Conservation (phyloP, 2,113 vertebrate genomes). For the Mobula hypostoma region DNA sequence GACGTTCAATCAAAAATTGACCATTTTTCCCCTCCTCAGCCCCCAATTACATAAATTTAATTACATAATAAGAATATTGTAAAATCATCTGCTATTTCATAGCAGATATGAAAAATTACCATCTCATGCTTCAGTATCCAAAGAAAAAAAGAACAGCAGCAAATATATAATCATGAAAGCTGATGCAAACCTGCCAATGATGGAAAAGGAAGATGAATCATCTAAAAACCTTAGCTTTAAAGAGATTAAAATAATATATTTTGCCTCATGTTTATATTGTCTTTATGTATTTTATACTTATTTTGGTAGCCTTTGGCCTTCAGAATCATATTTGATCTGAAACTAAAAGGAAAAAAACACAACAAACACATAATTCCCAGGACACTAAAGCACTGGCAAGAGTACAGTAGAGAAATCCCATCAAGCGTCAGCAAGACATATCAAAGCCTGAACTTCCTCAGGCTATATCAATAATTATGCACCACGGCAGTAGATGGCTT, state of each 20-base stretch:
- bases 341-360: not conserved
- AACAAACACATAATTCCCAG: not conserved
- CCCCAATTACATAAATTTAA: not conserved
- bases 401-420: not conserved
- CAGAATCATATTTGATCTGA: not conserved
- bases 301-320: not conserved
- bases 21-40: no score
- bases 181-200: not conserved
- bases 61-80: not conserved
- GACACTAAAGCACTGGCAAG: not conserved
- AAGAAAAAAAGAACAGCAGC: not conserved
- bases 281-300: not conserved
- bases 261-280: not conserved
- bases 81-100: not conserved
- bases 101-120: not conserved
- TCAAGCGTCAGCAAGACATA: not conserved
- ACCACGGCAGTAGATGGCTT: not conserved
- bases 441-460: not conserved
- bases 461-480: not conserved
- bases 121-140: not conserved
- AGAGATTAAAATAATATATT: not conserved
- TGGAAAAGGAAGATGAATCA: not conserved
- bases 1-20: no score
- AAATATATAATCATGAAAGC: not conserved
- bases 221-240: not conserved